These are phyloP conservation scores for Epizoanthus stellaris DNA, from an alignment of 92 coral and sea anemone genomes.

Conservation along the genomic window DNA sequence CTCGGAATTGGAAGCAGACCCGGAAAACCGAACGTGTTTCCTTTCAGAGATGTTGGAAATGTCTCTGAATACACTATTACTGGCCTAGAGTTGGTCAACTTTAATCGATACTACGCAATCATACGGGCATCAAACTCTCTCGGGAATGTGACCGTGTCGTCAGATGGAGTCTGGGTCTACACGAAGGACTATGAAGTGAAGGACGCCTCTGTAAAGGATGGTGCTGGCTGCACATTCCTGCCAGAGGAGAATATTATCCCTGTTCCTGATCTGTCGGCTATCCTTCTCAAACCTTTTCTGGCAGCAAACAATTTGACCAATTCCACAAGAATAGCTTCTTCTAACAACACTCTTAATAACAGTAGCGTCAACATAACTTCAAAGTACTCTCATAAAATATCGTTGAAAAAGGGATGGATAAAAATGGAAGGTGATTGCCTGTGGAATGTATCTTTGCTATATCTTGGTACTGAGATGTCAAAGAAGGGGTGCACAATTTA, in stretches of 20 bases:
- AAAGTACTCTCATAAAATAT: not conserved
- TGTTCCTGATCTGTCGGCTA: not conserved
- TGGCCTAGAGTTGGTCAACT: not conserved
- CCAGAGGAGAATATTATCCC: not conserved
- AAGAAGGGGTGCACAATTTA: not conserved
- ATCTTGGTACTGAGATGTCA: not conserved
- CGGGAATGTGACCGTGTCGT: not conserved
- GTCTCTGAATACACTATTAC: not conserved
- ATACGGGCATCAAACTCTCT: not conserved
- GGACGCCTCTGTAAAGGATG: not conserved
- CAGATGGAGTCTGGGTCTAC: not conserved
- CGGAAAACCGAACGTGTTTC: not conserved
- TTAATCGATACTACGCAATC: not conserved
- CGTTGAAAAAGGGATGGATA: not conserved
- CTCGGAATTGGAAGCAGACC: not conserved
- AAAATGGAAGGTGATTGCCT: not conserved
- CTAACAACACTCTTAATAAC: not conserved
- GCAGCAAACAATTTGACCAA: not conserved
- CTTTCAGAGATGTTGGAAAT: not conserved
- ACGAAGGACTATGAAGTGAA: not conserved
- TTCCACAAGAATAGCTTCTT: not conserved
- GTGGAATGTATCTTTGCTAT: not conserved
- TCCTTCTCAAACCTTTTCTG: not conserved
- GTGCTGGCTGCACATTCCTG: not conserved
- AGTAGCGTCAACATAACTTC: not conserved